Conservation (phyloP, 2,888 invertebrate species). For the Troglohyphantes excavatus region DNA sequence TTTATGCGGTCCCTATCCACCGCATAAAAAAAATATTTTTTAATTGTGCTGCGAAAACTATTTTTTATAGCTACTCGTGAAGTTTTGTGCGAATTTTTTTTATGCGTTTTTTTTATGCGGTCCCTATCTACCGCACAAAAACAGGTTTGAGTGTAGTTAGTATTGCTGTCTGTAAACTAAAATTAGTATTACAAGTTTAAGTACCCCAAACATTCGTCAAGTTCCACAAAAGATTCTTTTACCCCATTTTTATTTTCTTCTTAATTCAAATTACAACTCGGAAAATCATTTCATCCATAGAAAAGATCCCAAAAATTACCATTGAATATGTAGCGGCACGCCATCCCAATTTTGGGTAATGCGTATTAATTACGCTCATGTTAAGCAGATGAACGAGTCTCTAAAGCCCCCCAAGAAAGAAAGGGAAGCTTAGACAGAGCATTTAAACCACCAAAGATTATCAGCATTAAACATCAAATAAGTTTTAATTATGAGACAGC, state of each 20-base stretch:
- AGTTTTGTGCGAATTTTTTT: too few relatives aligned
- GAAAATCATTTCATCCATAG: not conserved
- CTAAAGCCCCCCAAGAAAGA: slow-evolving; percentile 9
- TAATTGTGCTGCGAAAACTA: too few relatives aligned
- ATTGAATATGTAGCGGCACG: not conserved
- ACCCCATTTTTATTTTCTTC: not conserved
- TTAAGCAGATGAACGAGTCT: not conserved
- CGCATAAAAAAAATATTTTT: too few relatives aligned
- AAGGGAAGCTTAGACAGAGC: not conserved
- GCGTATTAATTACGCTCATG: not conserved
- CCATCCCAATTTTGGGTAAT: not conserved
- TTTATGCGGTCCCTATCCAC: too few relatives aligned
- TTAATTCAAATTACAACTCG: not conserved
- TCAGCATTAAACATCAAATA: slow-evolving; percentile 3
- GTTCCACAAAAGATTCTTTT: not conserved
- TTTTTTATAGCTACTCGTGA: too few relatives aligned
- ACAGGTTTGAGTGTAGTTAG: too few relatives aligned
- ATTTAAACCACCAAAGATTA: slow-evolving; percentile 13
- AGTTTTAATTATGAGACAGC: slow-evolving; percentile 16
- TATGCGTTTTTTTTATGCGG: too few relatives aligned
- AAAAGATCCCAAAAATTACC: not conserved
- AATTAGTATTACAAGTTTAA: too few relatives aligned
- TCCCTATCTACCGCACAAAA: too few relatives aligned
- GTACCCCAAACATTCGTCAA: too few relatives aligned
- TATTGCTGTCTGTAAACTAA: too few relatives aligned